Evolutionary conservation across 2,888 invertebrate species (phyloP).

Genomic region (Nowickia ferox): DNA sequence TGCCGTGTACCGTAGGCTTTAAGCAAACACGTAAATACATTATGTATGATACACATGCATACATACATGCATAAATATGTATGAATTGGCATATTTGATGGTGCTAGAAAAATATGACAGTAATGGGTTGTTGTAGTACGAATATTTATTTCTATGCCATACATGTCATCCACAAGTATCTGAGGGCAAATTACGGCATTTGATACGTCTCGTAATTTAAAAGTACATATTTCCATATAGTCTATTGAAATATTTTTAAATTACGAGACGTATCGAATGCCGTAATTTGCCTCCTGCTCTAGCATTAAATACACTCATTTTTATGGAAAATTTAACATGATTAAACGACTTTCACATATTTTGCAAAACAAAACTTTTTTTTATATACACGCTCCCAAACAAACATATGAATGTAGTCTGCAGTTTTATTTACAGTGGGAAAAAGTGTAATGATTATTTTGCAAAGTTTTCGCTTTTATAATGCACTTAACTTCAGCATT

Average conservation of each 20-base stretch:
- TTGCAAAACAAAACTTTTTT: not conserved
- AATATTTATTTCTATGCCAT: not conserved
- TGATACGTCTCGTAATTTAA: no score
- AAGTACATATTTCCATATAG: no score
- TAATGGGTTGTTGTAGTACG: not conserved
- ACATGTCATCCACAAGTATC: not conserved
- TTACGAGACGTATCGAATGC: no score
- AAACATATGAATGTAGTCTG: not conserved
- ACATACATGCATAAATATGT: not conserved
- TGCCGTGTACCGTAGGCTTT: no score
- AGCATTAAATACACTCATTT: not conserved
- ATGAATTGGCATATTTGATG: not conserved
- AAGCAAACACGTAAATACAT: not conserved
- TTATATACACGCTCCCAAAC: no score
- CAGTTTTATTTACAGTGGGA: not conserved
- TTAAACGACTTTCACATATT: constrained; percentile 34
- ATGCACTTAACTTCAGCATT: no score
- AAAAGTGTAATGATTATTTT: not conserved
- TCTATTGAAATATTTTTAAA: no score
- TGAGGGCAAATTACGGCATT: no score
- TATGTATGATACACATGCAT: not conserved
- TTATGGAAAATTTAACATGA: constrained; percentile 24
- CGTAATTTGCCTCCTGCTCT: not conserved
- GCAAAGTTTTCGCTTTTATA: no score
- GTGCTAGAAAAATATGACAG: not conserved